These are phyloP conservation scores for Auanema freiburgensis DNA, from an alignment of 2,888 invertebrate genomes.

Conservation along the genomic window DNA sequence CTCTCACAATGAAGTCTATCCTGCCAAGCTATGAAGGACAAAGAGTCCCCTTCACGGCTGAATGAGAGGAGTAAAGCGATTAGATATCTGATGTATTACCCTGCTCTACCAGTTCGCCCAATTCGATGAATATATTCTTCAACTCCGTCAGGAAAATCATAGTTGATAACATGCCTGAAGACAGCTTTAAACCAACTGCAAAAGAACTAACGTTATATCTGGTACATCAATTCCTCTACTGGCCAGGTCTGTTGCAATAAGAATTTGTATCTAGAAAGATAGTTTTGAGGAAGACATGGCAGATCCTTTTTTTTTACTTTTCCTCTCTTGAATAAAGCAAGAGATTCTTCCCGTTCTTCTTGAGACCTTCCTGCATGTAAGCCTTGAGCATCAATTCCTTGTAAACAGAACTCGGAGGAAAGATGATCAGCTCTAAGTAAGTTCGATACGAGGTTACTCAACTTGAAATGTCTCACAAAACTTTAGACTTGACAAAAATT, in stretches of 20 bases:
- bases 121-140: slow-evolving; percentile 95
- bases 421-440: slow-evolving; percentile 76
- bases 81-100: slow-evolving; percentile 65
- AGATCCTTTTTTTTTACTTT: neutral
- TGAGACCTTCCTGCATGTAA: slow-evolving; percentile 89
- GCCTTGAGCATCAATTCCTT: slow-evolving; percentile 76
- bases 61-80: no score
- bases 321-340: slow-evolving; percentile 67
- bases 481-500: slow-evolving; percentile 86
- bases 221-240: slow-evolving; percentile 85
- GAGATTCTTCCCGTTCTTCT: slow-evolving; percentile 72
- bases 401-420: slow-evolving; percentile 77
- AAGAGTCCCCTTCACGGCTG: slow-evolving; percentile 76
- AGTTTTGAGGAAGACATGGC: neutral
- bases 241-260: slow-evolving; percentile 92
- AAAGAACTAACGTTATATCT: slow-evolving; percentile 65
- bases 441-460: neutral
- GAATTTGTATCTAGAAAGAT: slow-evolving; percentile 77
- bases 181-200: neutral
- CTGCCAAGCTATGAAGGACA: slow-evolving; percentile 77
- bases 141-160: slow-evolving; percentile 88
- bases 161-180: slow-evolving; percentile 81
- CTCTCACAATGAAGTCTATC: slow-evolving; percentile 84
- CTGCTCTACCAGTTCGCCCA: slow-evolving; percentile 92
- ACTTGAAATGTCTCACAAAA: slow-evolving; percentile 24